Evolutionary conservation across 2,888 invertebrate genomes (phyloP).

Genomic region (Brachyptera putata): DNA sequence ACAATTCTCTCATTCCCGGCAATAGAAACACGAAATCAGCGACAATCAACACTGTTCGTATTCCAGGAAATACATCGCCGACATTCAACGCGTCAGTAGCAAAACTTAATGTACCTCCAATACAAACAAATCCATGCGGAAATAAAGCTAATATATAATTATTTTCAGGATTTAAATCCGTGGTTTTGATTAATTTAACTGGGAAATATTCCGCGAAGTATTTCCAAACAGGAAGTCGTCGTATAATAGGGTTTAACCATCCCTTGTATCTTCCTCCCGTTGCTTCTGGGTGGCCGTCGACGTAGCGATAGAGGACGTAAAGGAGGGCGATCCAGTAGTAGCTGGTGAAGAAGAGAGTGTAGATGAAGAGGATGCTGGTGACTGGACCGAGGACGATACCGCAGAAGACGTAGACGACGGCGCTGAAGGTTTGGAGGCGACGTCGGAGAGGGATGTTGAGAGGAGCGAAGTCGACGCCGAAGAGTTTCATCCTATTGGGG

Average conservation of each 20-base stretch:
- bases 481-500: constrained; percentile 43
- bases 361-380: constrained; percentile 51
- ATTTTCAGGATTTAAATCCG: constrained; percentile 68
- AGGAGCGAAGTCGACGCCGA: constrained; percentile 85
- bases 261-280: constrained; percentile 51
- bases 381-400: constrained; percentile 58
- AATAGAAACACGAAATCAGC: constrained; percentile 68
- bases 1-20: constrained; percentile 67
- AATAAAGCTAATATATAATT: constrained; percentile 86
- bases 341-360: constrained; percentile 47
- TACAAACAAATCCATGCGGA: constrained; percentile 85
- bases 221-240: constrained; percentile 65
- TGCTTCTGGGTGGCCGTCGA: constrained; percentile 58
- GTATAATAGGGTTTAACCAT: constrained; percentile 56
- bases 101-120: constrained; percentile 53
- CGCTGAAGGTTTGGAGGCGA: constrained; percentile 78
- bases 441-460: constrained; percentile 67
- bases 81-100: constrained; percentile 40
- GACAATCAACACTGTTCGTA: constrained; percentile 59
- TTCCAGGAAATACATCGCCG: constrained; percentile 56
- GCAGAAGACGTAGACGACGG: constrained; percentile 63
- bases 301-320: constrained; percentile 64
- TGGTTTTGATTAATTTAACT: constrained; percentile 72
- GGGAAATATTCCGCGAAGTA: constrained; percentile 84
- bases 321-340: constrained; percentile 46